phyloP scores from a whole-genome alignment of 2,113 vertebrate genomes.

The Vidua chalybeata region DNA sequence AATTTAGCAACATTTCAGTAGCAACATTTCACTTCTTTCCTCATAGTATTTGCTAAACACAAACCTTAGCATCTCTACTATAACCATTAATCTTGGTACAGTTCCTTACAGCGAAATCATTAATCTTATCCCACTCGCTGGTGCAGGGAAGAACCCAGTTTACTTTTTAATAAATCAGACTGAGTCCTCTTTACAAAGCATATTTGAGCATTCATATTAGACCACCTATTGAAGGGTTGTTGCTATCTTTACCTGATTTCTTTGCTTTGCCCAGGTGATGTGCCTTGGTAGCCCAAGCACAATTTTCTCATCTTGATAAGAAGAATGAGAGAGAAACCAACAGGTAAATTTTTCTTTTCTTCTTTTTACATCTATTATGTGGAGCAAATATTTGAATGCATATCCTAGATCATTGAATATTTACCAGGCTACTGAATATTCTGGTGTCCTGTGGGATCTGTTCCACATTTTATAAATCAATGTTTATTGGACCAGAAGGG shows the following conservation, averaged over 20 bases:
- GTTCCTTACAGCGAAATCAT: background rate
- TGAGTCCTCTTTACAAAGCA: background rate
- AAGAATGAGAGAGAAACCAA: background rate
- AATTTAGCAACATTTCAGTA: background rate
- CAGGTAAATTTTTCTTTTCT: background rate
- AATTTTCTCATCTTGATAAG: background rate
- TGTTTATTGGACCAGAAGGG: conserved; percentile 40
- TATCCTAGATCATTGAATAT: conserved; percentile 16
- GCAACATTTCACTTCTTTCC: background rate
- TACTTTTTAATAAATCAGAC: background rate
- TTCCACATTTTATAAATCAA: conserved; percentile 46
- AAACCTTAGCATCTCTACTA: background rate
- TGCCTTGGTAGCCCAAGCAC: background rate
- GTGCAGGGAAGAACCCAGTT: background rate
- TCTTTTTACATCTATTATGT: background rate
- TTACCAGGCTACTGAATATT: conserved; percentile 49
- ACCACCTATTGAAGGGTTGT: background rate
- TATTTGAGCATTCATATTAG: background rate
- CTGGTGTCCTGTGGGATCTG: conserved; percentile 38
- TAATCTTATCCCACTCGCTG: background rate
- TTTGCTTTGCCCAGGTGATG: background rate
- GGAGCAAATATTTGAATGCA: background rate
- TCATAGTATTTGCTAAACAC: background rate
- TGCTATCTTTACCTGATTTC: background rate
- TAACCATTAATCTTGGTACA: background rate